Conservation (phyloP, 2,888 invertebrate species). For the Bellardia bayeri region DNA sequence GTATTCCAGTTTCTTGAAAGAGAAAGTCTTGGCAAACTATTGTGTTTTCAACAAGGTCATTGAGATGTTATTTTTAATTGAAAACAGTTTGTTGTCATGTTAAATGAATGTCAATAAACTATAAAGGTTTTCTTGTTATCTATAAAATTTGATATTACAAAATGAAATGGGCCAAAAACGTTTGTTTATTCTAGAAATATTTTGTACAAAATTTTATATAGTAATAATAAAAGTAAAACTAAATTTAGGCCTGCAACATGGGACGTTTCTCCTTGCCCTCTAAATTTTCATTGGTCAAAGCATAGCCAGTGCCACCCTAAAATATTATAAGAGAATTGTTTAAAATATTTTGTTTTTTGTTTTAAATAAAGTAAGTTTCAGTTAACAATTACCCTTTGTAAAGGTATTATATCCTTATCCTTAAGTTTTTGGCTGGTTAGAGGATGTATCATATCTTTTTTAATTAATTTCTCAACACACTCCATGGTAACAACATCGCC, state of each 20-base stretch:
- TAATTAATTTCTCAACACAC: conserved; percentile 97
- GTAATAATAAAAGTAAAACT: conserved; percentile 4
- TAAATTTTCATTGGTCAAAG: conserved; percentile 92
- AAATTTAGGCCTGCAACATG: conserved; percentile 90
- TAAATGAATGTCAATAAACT: conserved; percentile 24
- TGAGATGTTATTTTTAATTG: conserved; percentile 23
- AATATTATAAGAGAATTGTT: conserved; percentile 73
- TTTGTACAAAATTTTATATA: background rate
- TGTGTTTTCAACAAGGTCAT: conserved; percentile 35
- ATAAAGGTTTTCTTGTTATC: conserved; percentile 36
- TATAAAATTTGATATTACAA: background rate
- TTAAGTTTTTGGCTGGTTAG: conserved; percentile 92
- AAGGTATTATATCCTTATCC: conserved; percentile 95
- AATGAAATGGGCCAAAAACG: conserved; percentile 26
- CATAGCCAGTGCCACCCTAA: conserved; percentile 97
- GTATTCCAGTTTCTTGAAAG: conserved; percentile 16
- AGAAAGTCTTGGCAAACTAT: background rate
- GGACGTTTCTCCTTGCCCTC: conserved; percentile 93
- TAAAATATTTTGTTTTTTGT: background rate
- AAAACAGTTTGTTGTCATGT: conserved; percentile 11
- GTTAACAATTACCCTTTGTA: conserved; percentile 90
- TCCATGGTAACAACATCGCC: conserved; percentile 98
- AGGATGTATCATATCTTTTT: conserved; percentile 98
- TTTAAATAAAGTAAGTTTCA: conserved; percentile 37
- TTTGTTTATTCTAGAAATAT: background rate